Evolutionary conservation across 1,140 invertebrate species (phyloP).

Genomic region (Gryon sp.): DNA sequence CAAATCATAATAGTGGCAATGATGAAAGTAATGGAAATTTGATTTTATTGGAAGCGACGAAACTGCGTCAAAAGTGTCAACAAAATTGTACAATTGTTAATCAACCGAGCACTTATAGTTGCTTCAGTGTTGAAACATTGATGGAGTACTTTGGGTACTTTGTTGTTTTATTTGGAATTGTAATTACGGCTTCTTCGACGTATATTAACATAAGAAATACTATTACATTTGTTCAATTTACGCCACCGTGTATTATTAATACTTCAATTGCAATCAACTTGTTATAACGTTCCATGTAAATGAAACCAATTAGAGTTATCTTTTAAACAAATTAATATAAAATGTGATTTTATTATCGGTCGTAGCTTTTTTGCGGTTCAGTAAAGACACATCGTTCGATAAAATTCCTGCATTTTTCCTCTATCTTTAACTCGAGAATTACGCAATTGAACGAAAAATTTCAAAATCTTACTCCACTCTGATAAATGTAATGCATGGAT

Average conservation of each 20-base stretch:
- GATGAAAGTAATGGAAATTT: slow-evolving; percentile 19
- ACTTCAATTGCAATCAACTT: slow-evolving; percentile 50
- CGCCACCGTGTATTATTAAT: slow-evolving; percentile 84
- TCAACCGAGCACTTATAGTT: not conserved
- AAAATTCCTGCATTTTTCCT: no score
- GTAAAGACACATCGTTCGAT: no score
- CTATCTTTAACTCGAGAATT: no score
- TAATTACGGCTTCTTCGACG: slow-evolving; percentile 81
- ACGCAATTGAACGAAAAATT: no score
- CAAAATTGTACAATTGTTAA: slow-evolving; percentile 2
- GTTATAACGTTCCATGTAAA: not conserved
- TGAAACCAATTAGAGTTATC: no score
- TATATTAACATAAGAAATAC: slow-evolving; percentile 83
- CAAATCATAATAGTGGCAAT: not conserved
- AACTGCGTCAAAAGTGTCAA: slow-evolving; percentile 13
- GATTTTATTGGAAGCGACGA: slow-evolving; percentile 58
- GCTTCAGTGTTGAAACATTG: slow-evolving; percentile 48
- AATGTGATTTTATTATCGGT: no score
- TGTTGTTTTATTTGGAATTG: slow-evolving; percentile 80
- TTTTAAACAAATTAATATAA: no score
- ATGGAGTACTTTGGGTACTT: slow-evolving; percentile 76
- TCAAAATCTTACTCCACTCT: no score
- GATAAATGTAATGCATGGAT: no score
- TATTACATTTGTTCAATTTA: slow-evolving; percentile 81
- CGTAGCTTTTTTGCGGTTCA: no score